Base-by-base conservation (phyloP, 2,888 invertebrate genomes). In the Lordiphosa fenestrarum region DNA sequence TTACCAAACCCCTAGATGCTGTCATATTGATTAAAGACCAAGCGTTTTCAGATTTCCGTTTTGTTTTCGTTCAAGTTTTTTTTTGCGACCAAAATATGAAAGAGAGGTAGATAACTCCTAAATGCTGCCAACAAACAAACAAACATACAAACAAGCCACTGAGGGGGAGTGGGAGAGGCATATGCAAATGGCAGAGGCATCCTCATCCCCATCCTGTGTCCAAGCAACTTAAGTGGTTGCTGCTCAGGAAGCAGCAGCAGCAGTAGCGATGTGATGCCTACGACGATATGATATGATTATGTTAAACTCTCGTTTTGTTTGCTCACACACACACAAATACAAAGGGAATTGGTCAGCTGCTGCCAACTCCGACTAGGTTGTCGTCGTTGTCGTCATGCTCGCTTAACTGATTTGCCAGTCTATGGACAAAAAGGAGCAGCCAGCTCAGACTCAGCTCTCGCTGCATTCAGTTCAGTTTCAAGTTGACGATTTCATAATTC, bases 401-500 rank as follows among this genome's bases (percentile, higher is more conserved):
- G 69, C 78, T 81, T 81, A 81, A 81, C 81, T 81, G 81, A 82
- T 82, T 81, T 84, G 41, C 71, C 82, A 69, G 66, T 69, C 71
- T 73, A 76, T 71, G 84, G 83, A 44, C 83, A 59, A 60, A 85
- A 81, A 80, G 86, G 86, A 85, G 80, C 77, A 85, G 64, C 80
- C 58, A 48, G 30, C 68, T 53, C 58, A 39, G 51, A 36, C 53
- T 56, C 48, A 30, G 40, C 56, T 58, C 25, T 41, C 47, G 48
- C 77, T 70, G 73, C 65, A 80, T 84, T 84, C 78, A 77, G 85
- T 69, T 86, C 67, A 69, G 85, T 69, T 84, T 84, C 80, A 73
- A 86, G 77, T 86, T 84, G 85, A 85, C 81, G 88, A 87, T 86
- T 85, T 87, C 86, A 87, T 87, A 86, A 88, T 88, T 87, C 86